Percentiles rank a stretch among this genome's conserved stretches.
Conservation (phyloP, 2,888 invertebrate genomes). For the Invenusta paracnida region DNA sequence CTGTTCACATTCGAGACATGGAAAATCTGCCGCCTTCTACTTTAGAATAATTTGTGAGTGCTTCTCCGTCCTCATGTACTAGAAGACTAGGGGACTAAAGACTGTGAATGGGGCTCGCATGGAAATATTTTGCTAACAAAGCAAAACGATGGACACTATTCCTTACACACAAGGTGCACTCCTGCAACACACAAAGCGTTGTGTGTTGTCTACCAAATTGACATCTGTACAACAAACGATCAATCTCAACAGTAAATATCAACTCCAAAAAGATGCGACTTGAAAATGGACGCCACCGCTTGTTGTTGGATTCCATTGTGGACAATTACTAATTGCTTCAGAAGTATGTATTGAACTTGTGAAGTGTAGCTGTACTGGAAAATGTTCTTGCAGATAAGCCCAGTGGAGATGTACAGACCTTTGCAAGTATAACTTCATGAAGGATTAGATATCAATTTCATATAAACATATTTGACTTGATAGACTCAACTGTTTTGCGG, state of each 20-base stretch:
- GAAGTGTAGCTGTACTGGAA: background rate
- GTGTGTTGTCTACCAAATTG: too few species aligned
- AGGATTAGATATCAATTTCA: too few species aligned
- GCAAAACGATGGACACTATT: background rate
- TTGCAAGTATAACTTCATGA: too few species aligned
- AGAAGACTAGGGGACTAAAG: background rate
- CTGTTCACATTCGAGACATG: too few species aligned
- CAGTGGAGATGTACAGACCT: too few species aligned
- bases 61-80: background rate
- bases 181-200: background rate
- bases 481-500: too few species aligned
- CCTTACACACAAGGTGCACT: background rate
- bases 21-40: too few species aligned
- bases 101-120: background rate
- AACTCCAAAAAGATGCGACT: background rate
- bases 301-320: background rate
- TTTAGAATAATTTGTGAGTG: too few species aligned
- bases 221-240: too few species aligned
- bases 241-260: background rate
- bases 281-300: background rate
- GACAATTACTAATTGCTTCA: background rate
- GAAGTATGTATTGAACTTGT: background rate
- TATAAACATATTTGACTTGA: too few species aligned
- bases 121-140: background rate
- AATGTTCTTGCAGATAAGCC: too few species aligned